These are phyloP conservation scores for Aricia agestis DNA, from an alignment of 1,140 invertebrate genomes.

Conservation along the genomic window DNA sequence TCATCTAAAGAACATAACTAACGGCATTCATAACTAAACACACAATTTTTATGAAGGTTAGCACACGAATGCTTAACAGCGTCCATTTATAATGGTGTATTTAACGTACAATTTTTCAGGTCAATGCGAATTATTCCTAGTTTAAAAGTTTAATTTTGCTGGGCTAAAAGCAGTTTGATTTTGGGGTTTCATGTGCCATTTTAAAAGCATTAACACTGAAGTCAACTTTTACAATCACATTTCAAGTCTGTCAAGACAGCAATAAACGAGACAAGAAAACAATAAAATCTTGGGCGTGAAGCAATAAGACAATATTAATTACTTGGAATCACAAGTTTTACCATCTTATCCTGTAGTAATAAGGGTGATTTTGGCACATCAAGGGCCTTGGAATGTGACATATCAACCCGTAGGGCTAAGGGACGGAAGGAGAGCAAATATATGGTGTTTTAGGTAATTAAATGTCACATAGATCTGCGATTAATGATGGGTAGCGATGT, in stretches of 20 bases:
- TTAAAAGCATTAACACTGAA: not conserved
- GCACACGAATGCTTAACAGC: too few species aligned
- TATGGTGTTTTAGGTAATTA: slow-evolving; percentile 75
- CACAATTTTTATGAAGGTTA: too few species aligned
- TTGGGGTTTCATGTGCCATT: too few species aligned
- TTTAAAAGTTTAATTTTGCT: too few species aligned
- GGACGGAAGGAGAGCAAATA: slow-evolving; percentile 70
- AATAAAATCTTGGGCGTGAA: slow-evolving; percentile 74
- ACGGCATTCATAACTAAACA: too few species aligned
- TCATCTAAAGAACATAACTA: too few species aligned
- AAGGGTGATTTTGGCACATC: slow-evolving; percentile 29
- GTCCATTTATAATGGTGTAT: too few species aligned
- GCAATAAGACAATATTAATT: slow-evolving; percentile 73
- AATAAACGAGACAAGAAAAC: slow-evolving; percentile 47
- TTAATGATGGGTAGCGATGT: slow-evolving; percentile 65
- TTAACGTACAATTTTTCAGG: too few species aligned
- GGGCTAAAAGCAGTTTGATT: too few species aligned
- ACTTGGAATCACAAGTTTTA: slow-evolving; percentile 34
- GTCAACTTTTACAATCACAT: slow-evolving; percentile 7
- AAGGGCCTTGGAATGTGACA: not conserved
- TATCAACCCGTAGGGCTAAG: slow-evolving; percentile 44
- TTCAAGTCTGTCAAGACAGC: slow-evolving; percentile 18
- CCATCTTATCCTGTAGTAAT: slow-evolving; percentile 27
- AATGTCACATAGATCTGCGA: slow-evolving; percentile 74
- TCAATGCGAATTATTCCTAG: too few species aligned